phyloP scores from a whole-genome alignment of 1,140 invertebrate species.

The Drosophila ficusphila region DNA sequence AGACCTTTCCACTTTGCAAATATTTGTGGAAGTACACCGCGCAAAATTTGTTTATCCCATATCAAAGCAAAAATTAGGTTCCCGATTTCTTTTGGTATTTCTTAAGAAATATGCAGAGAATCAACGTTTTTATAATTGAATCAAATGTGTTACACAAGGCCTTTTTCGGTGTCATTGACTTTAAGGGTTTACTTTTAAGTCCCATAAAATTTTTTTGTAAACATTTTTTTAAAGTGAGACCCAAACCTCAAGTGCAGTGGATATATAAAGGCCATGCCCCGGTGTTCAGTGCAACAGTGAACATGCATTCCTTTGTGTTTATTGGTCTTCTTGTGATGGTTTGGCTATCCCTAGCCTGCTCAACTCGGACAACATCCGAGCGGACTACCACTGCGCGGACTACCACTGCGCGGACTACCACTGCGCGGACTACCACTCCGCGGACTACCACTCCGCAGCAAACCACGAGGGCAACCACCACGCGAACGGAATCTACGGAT shows the following conservation, averaged over 20 bases:
- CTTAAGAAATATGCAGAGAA: too few species aligned
- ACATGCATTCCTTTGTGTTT: neutral
- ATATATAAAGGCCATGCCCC: neutral
- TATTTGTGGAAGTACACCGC: slow-evolving; percentile 34
- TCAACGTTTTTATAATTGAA: too few species aligned
- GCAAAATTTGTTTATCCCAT: too few species aligned
- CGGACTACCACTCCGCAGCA: too few species aligned
- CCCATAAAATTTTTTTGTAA: too few species aligned
- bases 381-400: accelerated
- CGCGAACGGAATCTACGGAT: neutral
- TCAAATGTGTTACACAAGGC: too few species aligned
- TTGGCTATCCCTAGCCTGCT: neutral
- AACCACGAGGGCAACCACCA: neutral
- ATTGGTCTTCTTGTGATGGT: neutral
- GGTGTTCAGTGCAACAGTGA: neutral
- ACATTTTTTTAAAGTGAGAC: neutral
- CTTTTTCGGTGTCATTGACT: too few species aligned
- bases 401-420: neutral
- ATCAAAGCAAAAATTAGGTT: too few species aligned
- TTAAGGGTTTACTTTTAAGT: too few species aligned
- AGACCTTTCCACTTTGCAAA: slow-evolving; percentile 19
- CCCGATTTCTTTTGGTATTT: too few species aligned
- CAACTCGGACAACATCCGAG: neutral
- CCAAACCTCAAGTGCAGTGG: neutral
- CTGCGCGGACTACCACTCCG: too few species aligned